Conservation (phyloP, 2,113 vertebrate genomes). For the Mormoops blainvillei region DNA sequence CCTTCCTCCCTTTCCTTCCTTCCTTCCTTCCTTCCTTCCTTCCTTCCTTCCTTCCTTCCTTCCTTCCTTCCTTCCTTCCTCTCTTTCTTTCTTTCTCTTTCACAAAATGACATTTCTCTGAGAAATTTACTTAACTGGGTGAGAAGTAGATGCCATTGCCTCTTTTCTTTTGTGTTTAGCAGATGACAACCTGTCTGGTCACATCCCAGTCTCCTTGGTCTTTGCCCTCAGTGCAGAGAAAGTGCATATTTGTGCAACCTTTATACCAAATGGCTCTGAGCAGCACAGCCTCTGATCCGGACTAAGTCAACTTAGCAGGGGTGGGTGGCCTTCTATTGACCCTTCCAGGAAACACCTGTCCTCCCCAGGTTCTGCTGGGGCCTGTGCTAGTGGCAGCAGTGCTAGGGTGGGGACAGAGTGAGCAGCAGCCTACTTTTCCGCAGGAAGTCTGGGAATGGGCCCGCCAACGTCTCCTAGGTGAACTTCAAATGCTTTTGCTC, state of each 20-base stretch:
- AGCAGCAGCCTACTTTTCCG: not conserved
- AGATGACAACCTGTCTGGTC: slow-evolving; percentile 17
- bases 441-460: not conserved
- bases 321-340: slow-evolving; percentile 52
- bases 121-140: not conserved
- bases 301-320: slow-evolving; percentile 66
- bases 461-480: not conserved
- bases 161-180: slow-evolving; percentile 25
- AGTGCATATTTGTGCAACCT: slow-evolving; percentile 42
- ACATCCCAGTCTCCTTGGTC: not conserved
- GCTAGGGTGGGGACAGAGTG: not conserved
- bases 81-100: not conserved
- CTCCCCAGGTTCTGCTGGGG: not conserved
- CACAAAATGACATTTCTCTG: not conserved
- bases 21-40: not conserved
- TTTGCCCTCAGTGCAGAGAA: not conserved
- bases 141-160: not conserved
- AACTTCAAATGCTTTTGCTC: not conserved
- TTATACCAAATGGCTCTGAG: slow-evolving; percentile 22
- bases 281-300: slow-evolving; percentile 58
- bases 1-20: too few species aligned
- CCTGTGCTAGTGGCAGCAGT: not conserved
- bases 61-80: too few species aligned
- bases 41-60: too few species aligned
- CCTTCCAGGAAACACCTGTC: slow-evolving; percentile 60